Evolutionary conservation across 1,140 invertebrate genomes (phyloP).

Genomic region (Drosophila repleta): DNA sequence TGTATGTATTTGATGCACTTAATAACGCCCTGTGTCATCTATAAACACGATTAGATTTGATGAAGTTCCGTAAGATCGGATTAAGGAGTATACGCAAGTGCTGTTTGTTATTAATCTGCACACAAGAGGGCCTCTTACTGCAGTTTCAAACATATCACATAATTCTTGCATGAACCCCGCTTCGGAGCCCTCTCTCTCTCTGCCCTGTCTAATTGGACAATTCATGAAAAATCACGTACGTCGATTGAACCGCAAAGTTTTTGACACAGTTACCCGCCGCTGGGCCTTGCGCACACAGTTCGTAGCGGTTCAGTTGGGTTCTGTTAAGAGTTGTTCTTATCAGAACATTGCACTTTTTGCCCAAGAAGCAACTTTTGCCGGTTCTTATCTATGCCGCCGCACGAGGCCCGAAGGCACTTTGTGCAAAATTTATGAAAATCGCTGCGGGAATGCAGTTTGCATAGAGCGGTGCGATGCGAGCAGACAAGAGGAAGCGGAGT

Average conservation of each 20-base stretch:
- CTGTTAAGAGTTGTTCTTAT: constrained; percentile 56
- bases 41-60: neutral
- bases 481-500: neutral
- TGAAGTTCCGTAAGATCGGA: neutral
- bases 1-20: neutral
- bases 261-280: constrained; percentile 72
- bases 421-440: constrained; percentile 68
- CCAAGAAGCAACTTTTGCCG: constrained; percentile 32
- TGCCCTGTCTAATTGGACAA: constrained; percentile 61
- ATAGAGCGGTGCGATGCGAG: neutral
- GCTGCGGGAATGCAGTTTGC: constrained; percentile 67
- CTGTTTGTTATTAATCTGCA: neutral
- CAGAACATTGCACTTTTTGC: constrained; percentile 73
- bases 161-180: constrained; percentile 23
- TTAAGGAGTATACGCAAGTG: neutral
- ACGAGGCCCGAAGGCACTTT: constrained; percentile 50
- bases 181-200: neutral
- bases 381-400: constrained; percentile 64
- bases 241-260: constrained; percentile 64
- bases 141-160: constrained; percentile 18
- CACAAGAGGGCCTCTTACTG: neutral
- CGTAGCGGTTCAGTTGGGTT: constrained; percentile 14
- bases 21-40: neutral
- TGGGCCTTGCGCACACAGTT: constrained; percentile 57
- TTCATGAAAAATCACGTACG: constrained; percentile 61